These are phyloP conservation scores for Siderastrea radians DNA, from an alignment of 92 coral and sea anemone species.

Conservation along the genomic window DNA sequence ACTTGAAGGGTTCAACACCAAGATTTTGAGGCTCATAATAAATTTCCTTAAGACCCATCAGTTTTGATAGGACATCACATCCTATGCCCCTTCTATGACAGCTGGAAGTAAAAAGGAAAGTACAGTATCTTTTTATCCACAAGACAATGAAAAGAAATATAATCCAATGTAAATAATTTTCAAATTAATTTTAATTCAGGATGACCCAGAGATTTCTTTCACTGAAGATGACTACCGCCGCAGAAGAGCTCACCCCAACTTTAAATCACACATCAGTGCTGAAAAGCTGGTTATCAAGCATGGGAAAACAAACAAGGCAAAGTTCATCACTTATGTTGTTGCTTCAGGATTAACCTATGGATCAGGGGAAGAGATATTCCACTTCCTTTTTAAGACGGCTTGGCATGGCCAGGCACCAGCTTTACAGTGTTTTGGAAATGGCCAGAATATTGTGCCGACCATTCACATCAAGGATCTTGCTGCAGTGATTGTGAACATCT, in stretches of 20 bases:
- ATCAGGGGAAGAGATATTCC: constrained; percentile 98
- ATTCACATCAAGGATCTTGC: constrained; percentile 95
- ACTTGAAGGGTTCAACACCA: not conserved
- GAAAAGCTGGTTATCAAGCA: constrained; percentile 97
- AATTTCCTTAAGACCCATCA: not conserved
- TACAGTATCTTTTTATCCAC: too few species aligned
- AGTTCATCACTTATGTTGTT: constrained; percentile 91
- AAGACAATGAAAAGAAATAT: not conserved
- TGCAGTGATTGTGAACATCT: constrained; percentile 86
- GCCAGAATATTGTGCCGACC: constrained; percentile 95
- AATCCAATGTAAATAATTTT: not conserved
- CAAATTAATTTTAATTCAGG: constrained; percentile 45
- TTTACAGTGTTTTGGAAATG: constrained; percentile 96
- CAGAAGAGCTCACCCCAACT: constrained; percentile 98
- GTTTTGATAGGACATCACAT: too few species aligned
- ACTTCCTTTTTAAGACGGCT: constrained; percentile 96
- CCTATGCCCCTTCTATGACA: too few species aligned
- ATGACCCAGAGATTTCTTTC: constrained; percentile 98
- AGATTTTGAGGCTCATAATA: not conserved
- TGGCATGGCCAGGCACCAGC: constrained; percentile 99
- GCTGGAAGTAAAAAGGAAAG: too few species aligned
- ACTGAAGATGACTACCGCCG: constrained; percentile 99
- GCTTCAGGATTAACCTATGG: constrained; percentile 97
- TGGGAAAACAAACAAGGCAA: constrained; percentile 96
- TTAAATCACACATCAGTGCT: constrained; percentile 96